phyloP scores from a whole-genome alignment of 2,113 vertebrate genomes.

The Pipa parva region DNA sequence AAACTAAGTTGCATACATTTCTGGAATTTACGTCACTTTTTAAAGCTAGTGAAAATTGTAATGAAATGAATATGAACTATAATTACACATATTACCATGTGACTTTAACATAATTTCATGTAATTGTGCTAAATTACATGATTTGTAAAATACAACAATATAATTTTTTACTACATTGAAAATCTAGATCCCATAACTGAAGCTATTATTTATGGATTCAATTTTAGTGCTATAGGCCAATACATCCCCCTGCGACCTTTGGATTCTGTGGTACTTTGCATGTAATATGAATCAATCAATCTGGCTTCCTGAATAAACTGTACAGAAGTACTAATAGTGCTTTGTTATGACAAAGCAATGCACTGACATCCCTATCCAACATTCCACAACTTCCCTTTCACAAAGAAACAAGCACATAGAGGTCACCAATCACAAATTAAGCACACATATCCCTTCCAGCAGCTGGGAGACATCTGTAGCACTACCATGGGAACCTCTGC shows the following conservation, averaged over 20 bases:
- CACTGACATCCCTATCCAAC: neutral
- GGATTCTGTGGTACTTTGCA: neutral
- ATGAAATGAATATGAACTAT: too few species aligned
- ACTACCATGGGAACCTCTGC: conserved; percentile 19
- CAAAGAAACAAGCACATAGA: conserved; percentile 10
- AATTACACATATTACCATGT: neutral
- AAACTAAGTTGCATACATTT: too few species aligned
- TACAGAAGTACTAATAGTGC: neutral
- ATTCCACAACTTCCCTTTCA: conserved; percentile 23
- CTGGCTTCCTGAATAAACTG: neutral
- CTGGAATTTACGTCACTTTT: too few species aligned
- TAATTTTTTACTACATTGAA: too few species aligned
- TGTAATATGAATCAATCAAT: neutral
- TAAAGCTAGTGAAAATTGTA: too few species aligned
- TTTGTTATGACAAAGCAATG: conserved; percentile 16
- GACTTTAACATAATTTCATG: neutral
- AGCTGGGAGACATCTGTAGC: conserved; percentile 40
- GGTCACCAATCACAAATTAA: conserved; percentile 31
- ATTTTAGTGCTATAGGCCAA: neutral
- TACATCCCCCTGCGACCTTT: neutral
- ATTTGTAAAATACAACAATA: too few species aligned
- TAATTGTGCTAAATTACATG: too few species aligned
- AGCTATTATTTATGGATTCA: too few species aligned
- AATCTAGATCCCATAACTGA: too few species aligned
- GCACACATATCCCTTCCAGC: conserved; percentile 14